These are phyloP conservation scores for Cherax quadricarinatus DNA, from an alignment of 1,140 invertebrate species.

Conservation along the genomic window DNA sequence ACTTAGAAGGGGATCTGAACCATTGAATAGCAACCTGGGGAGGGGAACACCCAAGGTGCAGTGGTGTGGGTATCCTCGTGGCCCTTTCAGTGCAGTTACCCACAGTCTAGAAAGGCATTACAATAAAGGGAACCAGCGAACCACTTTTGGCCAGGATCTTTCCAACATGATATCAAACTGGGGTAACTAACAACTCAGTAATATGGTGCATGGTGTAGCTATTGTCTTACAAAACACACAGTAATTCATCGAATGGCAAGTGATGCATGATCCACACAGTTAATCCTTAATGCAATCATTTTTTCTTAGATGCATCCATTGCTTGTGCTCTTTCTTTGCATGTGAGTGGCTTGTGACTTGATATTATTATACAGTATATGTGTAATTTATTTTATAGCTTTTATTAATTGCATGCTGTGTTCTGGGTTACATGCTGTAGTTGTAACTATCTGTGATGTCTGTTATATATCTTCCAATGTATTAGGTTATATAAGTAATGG, in stretches of 20 bases:
- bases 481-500: background rate
- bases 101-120: conserved; percentile 58
- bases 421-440: too few relatives aligned
- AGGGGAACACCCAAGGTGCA: conserved; percentile 31
- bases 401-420: too few relatives aligned
- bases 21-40: conserved; percentile 4
- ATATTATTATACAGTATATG: too few relatives aligned
- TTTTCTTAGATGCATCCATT: background rate
- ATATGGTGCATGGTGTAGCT: conserved; percentile 47
- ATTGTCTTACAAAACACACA: background rate
- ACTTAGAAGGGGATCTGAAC: conserved; percentile 23
- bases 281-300: background rate
- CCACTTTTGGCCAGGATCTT: conserved; percentile 65
- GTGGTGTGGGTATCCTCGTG: conserved; percentile 51
- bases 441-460: background rate
- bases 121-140: conserved; percentile 49
- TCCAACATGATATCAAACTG: conserved; percentile 65
- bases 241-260: background rate
- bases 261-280: too few relatives aligned
- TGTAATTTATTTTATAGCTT: background rate
- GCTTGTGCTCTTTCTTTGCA: background rate
- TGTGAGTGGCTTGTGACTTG: background rate
- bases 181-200: conserved; percentile 58
- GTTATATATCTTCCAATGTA: background rate
- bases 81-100: conserved; percentile 58